phyloP scores from a whole-genome alignment of 2,113 vertebrate species.

The Empidonax traillii region DNA sequence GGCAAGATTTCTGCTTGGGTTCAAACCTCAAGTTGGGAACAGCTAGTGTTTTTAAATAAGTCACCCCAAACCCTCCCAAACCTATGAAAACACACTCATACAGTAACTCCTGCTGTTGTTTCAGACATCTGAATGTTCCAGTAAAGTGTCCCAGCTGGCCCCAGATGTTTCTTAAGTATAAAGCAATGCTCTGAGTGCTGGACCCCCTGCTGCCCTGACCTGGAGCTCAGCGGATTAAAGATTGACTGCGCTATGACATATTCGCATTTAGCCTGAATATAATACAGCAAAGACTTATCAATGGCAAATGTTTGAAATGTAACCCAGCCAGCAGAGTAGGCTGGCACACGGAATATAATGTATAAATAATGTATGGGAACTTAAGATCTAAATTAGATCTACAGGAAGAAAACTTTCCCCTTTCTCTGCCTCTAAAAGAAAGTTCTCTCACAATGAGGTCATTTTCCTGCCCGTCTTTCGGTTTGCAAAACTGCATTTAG shows the following conservation, averaged over 20 bases:
- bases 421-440: conserved; percentile 44
- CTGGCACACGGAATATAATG: conserved; percentile 47
- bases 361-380: conserved; percentile 49
- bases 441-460: conserved; percentile 14
- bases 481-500: conserved; percentile 36
- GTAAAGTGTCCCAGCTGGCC: conserved; percentile 59
- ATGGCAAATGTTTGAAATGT: conserved; percentile 64
- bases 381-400: conserved; percentile 51
- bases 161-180: conserved; percentile 62
- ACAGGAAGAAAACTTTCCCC: conserved; percentile 43
- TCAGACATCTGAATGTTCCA: conserved; percentile 60
- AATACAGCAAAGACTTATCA: conserved; percentile 56
- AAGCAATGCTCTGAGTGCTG: conserved; percentile 40
- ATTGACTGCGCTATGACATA: conserved; percentile 58
- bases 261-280: conserved; percentile 42
- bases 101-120: conserved; percentile 59
- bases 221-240: conserved; percentile 56
- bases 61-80: conserved; percentile 67
- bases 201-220: conserved; percentile 48
- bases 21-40: conserved; percentile 74
- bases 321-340: conserved; percentile 25
- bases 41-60: conserved; percentile 67
- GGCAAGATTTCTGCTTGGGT: conserved; percentile 69
- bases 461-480: conserved; percentile 5
- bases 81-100: conserved; percentile 33